Base-by-base conservation (phyloP, 1,140 invertebrate genomes). In the Heliconius hewitsoni region DNA sequence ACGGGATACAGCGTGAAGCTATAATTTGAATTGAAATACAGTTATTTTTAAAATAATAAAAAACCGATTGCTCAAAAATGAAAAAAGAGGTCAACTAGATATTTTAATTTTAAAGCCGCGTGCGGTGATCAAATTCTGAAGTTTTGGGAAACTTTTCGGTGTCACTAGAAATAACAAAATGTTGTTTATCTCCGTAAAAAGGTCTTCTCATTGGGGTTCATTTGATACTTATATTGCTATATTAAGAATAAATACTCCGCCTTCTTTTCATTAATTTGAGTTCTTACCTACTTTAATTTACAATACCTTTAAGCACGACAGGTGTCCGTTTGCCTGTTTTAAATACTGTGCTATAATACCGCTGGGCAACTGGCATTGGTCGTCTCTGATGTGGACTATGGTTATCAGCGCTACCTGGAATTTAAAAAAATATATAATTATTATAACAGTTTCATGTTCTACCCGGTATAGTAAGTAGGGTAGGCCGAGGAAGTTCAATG, bases 331-430 rank as follows among this genome's bases (percentile, higher is more conserved):
- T 23, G 97, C 96, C 92, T 97, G 97, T 91, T 98, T 98, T 34
- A 97, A 94, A 92, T 97, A 97, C 91, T 97, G 97, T 34, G 97
- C 97, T 80, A 97, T 95, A 85, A 97, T 96, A 85, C 96, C 97
- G 82, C 97, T 97, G 23, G 97, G 97, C 77, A 97, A 90, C 46
- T 96, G 97, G 89, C 97, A 97, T 52, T 97, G 96, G 23, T 96
- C 95, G 92, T 97, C 97, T 85, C 96, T 96, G 81, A 98, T 97
- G 87, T 97, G 97, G 13, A 98, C 96, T n/a, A 97, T 96, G 84
- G 96, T 97, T 84, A 97, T 96, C 77, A 97, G 89, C 57, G 97
- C 97, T 77, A 97, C 97, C 97, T 97, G 93, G 77, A 95, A 93
- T 78, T 5, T 66, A 50, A 23, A 13, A 73, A 50, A 23, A 39